Base-by-base conservation (phyloP, 2,113 vertebrate genomes). In the Vidua macroura region DNA sequence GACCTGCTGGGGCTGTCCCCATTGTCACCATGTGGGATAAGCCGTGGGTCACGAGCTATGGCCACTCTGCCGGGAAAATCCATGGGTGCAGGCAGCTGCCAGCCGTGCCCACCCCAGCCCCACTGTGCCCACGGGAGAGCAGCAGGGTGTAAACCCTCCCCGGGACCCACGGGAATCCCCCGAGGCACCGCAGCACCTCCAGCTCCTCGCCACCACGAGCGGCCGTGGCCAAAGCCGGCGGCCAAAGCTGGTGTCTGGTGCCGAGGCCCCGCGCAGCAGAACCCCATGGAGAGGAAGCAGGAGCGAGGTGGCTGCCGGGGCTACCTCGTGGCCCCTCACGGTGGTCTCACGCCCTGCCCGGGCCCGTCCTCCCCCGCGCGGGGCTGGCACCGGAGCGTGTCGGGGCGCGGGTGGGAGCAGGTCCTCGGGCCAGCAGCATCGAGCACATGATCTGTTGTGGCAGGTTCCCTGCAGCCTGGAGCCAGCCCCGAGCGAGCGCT, bases 391-490 rank as follows among this genome's bases (percentile, higher is more conserved):
- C 12, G 19, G 4, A 9, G 64, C 27, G 39, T 24, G 74, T 33
- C 9, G 76, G 80, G 95, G 67, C 12, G n/a, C 31, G 46, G 82
- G 92, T 79, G 90, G 94, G 86, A 93, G 89, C 88, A 11, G 82
- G 96, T 96, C 94, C 95, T 93, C 88, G 60, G 96, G 96, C 92
- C 92, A 94, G 93, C 92, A 96, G 86, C 97, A 92, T 5, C 52
- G 37, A 85, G 94, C 91, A 70, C 88, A 92, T 98, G 98, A 98
- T 98, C 76, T 82, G 96, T 95, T 97, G 92, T 98, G 98, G 98
- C 98, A 98, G 98, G 77, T 98, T 97, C 97, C 96, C 97, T 44
- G 96, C 97, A 63, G 98, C 98, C 98, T 60, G 94, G 96, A 98
- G 98, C 97, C 97, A 94, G 97, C 98, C 98, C 30, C 93, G 96